Evolutionary conservation across 2,888 invertebrate species (phyloP), one percentile per base, ranked within the genome.

Genomic region (Charanyca ferruginea): DNA sequence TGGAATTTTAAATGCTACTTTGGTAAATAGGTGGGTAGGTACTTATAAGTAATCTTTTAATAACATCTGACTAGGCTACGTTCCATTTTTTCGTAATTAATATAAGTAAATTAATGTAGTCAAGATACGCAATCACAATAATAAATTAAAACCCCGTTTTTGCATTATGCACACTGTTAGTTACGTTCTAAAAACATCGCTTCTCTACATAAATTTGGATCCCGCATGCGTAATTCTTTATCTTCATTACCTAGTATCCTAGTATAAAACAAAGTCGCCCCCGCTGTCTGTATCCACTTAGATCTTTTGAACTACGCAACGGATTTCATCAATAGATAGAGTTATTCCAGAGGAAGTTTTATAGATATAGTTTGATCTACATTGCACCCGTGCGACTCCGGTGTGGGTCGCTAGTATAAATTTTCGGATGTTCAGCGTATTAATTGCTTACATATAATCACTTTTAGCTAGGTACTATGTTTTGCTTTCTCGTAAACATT

Each of bases 101-200:
- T 28, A 32, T 38, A 38, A 38, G 13, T 16, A 38, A 38, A 16
- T 16, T 38, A 65, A 47, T n/a, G 16, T 20, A 48, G 13, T 23
- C 4, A 16, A 55, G 57, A 25, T 38, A 18, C 11, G 11, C 7
- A 52, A 60, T 60, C 23, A 51, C 9, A 22, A 22, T 22, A 22
- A 44, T 11, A 23, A 32, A 51, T 38, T 9, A 11, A 32, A 68
- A 9, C 32, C 58, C 48, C 32, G 41, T 48, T 57, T 66, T 25
- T 41, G 8, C 22, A 13, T 47, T 28, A 28, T 16, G 66, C 6
- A 22, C 11, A 70, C 41, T 41, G 61, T 53, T 53, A 53, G 52
- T 69, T 70, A 61, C 47, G 32, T 61, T 64, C 48, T 72, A 72
- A 49, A 72, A 68, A 38, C 42, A 52, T 47, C n/a, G 42, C 42